Conservation (phyloP, 2,888 invertebrate species). For the Drepanosiphum platanoidis region DNA sequence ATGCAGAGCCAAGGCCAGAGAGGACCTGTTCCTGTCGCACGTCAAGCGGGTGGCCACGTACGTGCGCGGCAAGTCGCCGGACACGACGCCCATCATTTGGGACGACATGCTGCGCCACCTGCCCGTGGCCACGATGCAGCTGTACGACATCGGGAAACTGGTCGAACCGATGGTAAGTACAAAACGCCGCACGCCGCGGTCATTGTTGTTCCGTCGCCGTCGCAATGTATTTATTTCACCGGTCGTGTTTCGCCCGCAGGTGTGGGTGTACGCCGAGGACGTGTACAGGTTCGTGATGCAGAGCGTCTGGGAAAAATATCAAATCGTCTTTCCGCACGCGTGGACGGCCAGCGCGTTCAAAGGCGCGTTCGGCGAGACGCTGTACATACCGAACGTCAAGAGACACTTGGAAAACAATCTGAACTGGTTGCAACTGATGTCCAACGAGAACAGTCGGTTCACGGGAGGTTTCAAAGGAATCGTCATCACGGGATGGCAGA, state of each 20-base stretch:
- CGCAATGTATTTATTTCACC: too few relatives aligned
- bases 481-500: constrained; percentile 73
- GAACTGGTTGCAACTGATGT: constrained; percentile 76
- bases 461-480: constrained; percentile 71
- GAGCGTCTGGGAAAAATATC: constrained; percentile 76
- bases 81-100: constrained; percentile 77
- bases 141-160: constrained; percentile 73
- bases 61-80: constrained; percentile 72
- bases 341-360: constrained; percentile 83
- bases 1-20: constrained; percentile 70
- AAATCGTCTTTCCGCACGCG: constrained; percentile 74
- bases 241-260: constrained; percentile 64
- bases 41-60: constrained; percentile 73
- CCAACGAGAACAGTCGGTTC: constrained; percentile 71
- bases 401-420: constrained; percentile 78
- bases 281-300: constrained; percentile 71
- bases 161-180: constrained; percentile 79
- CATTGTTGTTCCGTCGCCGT: too few relatives aligned
- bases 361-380: constrained; percentile 78
- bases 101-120: constrained; percentile 82
- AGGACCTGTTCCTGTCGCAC: constrained; percentile 74
- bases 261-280: constrained; percentile 83
- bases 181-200: too few relatives aligned
- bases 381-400: constrained; percentile 75
- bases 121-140: constrained; percentile 72